These are phyloP conservation scores for Homarus americanus DNA, from an alignment of 1,140 invertebrate species.

Conservation along the genomic window DNA sequence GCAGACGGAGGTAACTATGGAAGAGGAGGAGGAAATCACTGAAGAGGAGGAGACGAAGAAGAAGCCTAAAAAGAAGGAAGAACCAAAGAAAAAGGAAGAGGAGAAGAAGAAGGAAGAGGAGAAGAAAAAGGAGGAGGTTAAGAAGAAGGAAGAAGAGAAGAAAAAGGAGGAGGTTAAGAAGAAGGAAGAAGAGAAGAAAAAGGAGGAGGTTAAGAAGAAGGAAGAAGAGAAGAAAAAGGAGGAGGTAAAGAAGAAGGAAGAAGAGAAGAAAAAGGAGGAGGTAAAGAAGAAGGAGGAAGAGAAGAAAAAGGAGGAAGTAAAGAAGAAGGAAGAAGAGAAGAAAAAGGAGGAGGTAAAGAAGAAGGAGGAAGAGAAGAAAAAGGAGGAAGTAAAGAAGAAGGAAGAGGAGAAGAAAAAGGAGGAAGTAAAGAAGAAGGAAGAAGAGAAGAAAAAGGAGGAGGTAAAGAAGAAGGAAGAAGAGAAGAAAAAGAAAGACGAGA, in stretches of 20 bases:
- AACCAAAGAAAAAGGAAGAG: conserved; percentile 74
- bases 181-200: not conserved
- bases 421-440: not conserved
- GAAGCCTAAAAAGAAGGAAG: conserved; percentile 41
- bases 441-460: not conserved
- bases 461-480: not conserved
- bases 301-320: not conserved
- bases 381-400: not conserved
- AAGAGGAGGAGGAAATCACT: conserved; percentile 58
- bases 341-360: not conserved
- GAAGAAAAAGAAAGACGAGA: conserved; percentile 7
- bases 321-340: not conserved
- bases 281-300: conserved; percentile 17
- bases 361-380: not conserved
- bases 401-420: not conserved
- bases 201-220: not conserved
- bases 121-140: not conserved
- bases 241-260: not conserved
- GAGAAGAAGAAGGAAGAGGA: conserved; percentile 77
- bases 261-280: not conserved
- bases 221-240: not conserved
- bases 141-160: conserved; percentile 13
- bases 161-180: not conserved
- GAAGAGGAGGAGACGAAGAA: conserved; percentile 50
- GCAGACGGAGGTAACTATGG: conserved; percentile 38